Conservation (phyloP, 2,888 invertebrate species). For the Cyaniris semiargus region DNA sequence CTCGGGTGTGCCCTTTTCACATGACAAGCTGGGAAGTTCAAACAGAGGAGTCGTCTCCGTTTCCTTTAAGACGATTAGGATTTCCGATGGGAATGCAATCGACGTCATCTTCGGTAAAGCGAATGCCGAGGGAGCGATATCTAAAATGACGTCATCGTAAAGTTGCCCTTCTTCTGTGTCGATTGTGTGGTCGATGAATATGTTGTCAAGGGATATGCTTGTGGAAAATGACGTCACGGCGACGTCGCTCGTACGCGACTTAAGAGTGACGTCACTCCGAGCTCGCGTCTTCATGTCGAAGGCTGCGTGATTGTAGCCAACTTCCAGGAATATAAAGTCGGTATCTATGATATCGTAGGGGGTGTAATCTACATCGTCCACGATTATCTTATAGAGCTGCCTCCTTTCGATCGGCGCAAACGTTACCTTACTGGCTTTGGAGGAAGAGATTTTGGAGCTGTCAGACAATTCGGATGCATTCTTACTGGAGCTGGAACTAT, state of each 20-base stretch:
- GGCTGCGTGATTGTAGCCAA: conserved; percentile 61
- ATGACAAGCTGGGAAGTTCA: conserved; percentile 83
- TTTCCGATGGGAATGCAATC: conserved; percentile 75
- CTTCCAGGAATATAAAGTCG: conserved; percentile 59
- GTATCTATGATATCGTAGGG: conserved; percentile 61
- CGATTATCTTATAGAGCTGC: conserved; percentile 51
- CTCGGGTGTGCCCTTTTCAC: conserved; percentile 80
- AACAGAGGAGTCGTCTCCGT: conserved; percentile 83
- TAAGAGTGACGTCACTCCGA: conserved; percentile 51
- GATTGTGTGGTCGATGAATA: conserved; percentile 72
- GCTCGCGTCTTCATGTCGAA: conserved; percentile 55
- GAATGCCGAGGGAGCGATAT: conserved; percentile 67
- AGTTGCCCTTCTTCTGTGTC: conserved; percentile 64
- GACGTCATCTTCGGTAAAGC: conserved; percentile 61
- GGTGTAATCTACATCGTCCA: conserved; percentile 56
- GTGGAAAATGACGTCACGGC: conserved; percentile 68
- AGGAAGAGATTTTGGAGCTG: conserved; percentile 43
- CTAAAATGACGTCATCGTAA: conserved; percentile 52
- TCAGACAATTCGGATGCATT: conserved; percentile 37
- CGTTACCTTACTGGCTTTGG: conserved; percentile 46
- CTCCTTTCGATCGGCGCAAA: conserved; percentile 61
- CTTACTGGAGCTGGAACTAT: not conserved
- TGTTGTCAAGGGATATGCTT: conserved; percentile 76
- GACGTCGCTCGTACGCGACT: conserved; percentile 38
- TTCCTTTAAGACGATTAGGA: conserved; percentile 83